Evolutionary conservation across 1,140 invertebrate species (phyloP), one percentile per base, ranked within the genome.

Genomic region (Geopemphigus sp.): DNA sequence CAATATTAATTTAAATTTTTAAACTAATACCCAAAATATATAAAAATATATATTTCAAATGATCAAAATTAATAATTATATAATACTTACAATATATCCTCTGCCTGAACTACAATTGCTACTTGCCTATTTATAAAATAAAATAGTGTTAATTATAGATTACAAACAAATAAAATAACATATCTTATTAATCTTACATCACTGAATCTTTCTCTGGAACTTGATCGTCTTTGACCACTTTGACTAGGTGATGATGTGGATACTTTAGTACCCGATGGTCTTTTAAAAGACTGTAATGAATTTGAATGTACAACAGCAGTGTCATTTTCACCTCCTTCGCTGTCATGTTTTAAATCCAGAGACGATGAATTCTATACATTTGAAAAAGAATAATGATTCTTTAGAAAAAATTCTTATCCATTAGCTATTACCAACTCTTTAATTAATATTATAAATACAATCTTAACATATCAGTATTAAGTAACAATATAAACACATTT

Each of bases 41-140:
- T 12, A 50, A 50, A 26, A 26, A 26, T 17, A 4, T 29, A 29
- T 29, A n/a, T 61, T 61, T 61, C 17, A 61, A 61, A 61, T 63
- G 15, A 32, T 63, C 10, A 63, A 29, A 29, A 63, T 17, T 32
- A 19, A 63, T 63, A 39, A 84, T 85, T 61, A 26, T 24, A 50
- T 84, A 74, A 87, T 89, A 92, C 91, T 93, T 89, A 93, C 91
- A 91, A 93, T 93, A 92, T 93, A 93, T 90, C 91, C 91, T 91
- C 92, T 92, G 89, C 91, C 91, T 88, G 91, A 93, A 89, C 91
- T 93, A 89, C 91, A 92, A 88, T 91, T 90, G 89, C 91, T 92
- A 89, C 91, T 93, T 86, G 91, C 91, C 91, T 92, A 89, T 87
- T 87, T 92, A 89, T 87, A 88, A 88, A 86, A 85, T 57, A 82